These are phyloP conservation scores for Andrena chrysosceles DNA, from an alignment of 2,888 invertebrate genomes.

Conservation along the genomic window DNA sequence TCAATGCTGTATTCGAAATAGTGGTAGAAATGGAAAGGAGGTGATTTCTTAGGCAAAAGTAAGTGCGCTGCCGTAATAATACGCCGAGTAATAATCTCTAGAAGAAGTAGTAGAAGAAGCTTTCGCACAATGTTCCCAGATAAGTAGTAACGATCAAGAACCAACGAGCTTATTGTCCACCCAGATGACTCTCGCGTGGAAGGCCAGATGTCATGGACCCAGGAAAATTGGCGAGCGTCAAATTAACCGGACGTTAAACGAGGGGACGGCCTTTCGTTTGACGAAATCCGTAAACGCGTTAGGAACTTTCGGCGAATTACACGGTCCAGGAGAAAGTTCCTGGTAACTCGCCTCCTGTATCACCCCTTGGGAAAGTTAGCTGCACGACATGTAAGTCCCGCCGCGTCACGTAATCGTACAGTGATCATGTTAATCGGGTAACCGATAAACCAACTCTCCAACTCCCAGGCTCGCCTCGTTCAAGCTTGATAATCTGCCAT, in stretches of 20 bases:
- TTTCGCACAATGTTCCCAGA: not conserved
- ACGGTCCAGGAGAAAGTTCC: slow-evolving; percentile 60
- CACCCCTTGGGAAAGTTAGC: slow-evolving; percentile 60
- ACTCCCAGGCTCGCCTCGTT: slow-evolving; percentile 27
- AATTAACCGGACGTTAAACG: slow-evolving; percentile 62
- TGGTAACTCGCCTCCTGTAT: slow-evolving; percentile 41
- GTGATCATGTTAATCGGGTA: slow-evolving; percentile 75
- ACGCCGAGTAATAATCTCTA: not conserved
- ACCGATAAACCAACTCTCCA: slow-evolving; percentile 60
- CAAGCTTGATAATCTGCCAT: slow-evolving; percentile 15
- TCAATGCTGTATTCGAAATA: no score
- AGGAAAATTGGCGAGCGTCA: slow-evolving; percentile 33
- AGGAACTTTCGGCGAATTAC: slow-evolving; percentile 65
- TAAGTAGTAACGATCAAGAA: not conserved
- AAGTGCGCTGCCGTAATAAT: no score
- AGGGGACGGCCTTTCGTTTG: slow-evolving; percentile 52
- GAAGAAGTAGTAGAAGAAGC: not conserved
- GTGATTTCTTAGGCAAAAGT: no score
- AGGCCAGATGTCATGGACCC: not conserved
- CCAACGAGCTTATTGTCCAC: not conserved
- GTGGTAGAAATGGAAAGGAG: no score
- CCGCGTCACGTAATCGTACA: slow-evolving; percentile 72
- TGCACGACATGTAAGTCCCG: slow-evolving; percentile 55
- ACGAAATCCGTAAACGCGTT: slow-evolving; percentile 63
- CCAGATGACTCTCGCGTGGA: not conserved